Percentiles rank a stretch among this genome's conserved stretches.
phyloP scores from a whole-genome alignment of 2,888 invertebrate genomes.

The Alviniconcha strummeri region DNA sequence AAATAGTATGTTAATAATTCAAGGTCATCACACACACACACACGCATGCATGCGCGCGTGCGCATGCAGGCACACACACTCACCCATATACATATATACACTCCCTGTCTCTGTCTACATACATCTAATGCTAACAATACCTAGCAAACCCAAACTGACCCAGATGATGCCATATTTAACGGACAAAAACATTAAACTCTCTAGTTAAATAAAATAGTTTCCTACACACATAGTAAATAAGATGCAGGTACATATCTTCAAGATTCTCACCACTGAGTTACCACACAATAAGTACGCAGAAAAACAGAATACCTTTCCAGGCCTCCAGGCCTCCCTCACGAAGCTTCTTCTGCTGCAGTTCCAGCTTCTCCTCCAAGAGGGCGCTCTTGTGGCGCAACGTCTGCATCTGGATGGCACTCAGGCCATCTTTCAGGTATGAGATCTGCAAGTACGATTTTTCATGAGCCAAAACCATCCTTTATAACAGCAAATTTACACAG shows the following conservation, averaged over 20 bases:
- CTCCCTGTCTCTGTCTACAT: too few species aligned
- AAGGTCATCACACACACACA: background rate
- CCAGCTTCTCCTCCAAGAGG: conserved; percentile 63
- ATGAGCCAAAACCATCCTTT: too few species aligned
- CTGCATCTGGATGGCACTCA: conserved; percentile 60
- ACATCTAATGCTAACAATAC: too few species aligned
- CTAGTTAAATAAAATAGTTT: too few species aligned
- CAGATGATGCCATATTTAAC: too few species aligned
- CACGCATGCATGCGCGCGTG: background rate
- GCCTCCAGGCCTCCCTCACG: conserved; percentile 60
- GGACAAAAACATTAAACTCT: too few species aligned
- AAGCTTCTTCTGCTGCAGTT: conserved; percentile 59
- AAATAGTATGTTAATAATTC: background rate
- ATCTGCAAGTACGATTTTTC: conserved; percentile 52
- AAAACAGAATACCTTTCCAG: conserved; percentile 54
- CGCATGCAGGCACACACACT: background rate
- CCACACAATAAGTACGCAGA: too few species aligned
- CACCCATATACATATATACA: background rate
- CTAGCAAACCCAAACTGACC: too few species aligned
- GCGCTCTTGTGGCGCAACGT: conserved; percentile 64
- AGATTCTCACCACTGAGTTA: too few species aligned
- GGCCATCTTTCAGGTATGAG: conserved; percentile 60
- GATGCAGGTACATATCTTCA: too few species aligned
- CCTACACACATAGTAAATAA: too few species aligned
- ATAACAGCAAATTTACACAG: too few species aligned